Conservation (phyloP, 2,888 invertebrate species). For the Aphodius sticticus region DNA sequence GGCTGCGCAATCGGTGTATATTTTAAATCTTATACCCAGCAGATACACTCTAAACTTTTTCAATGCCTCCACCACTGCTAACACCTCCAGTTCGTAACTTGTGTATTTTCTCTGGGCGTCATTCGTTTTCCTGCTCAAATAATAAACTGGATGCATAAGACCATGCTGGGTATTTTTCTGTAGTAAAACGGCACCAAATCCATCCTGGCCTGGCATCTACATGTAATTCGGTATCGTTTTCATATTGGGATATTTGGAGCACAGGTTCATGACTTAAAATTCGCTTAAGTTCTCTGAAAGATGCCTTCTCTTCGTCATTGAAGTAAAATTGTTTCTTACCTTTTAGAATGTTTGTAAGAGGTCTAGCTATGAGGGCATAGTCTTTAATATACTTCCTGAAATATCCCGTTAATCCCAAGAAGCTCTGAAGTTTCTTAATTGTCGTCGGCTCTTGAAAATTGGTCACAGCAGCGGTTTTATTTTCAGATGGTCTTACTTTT, state of each 20-base stretch:
- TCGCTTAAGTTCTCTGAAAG: conserved; percentile 41
- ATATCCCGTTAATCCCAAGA: conserved; percentile 50
- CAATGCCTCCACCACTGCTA: conserved; percentile 50
- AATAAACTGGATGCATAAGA: conserved; percentile 49
- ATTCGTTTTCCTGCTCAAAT: conserved; percentile 49
- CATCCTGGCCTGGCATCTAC: conserved; percentile 46
- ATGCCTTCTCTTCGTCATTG: conserved; percentile 29
- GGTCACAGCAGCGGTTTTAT: conserved; percentile 42
- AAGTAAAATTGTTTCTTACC: conserved; percentile 39
- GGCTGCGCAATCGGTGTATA: conserved; percentile 31
- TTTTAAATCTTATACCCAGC: conserved; percentile 29
- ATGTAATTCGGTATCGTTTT: conserved; percentile 41
- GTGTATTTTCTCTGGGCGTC: conserved; percentile 48
- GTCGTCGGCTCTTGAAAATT: conserved; percentile 46
- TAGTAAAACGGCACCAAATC: conserved; percentile 47
- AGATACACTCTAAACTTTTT: conserved; percentile 47
- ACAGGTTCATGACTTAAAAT: conserved; percentile 38
- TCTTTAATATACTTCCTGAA: conserved; percentile 40
- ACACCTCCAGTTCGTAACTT: conserved; percentile 54
- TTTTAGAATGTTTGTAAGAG: conserved; percentile 41
- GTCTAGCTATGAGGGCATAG: conserved; percentile 19
- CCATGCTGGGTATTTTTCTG: conserved; percentile 43
- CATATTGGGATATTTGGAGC: conserved; percentile 38
- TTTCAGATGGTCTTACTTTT: conserved; percentile 39
- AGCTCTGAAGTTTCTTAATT: conserved; percentile 46